Percentiles rank a stretch among this genome's conserved stretches.
These are phyloP conservation scores for Eunapius fragilis DNA, from an alignment of 37 sponge, comb jelly and placozoan species.

Conservation along the genomic window DNA sequence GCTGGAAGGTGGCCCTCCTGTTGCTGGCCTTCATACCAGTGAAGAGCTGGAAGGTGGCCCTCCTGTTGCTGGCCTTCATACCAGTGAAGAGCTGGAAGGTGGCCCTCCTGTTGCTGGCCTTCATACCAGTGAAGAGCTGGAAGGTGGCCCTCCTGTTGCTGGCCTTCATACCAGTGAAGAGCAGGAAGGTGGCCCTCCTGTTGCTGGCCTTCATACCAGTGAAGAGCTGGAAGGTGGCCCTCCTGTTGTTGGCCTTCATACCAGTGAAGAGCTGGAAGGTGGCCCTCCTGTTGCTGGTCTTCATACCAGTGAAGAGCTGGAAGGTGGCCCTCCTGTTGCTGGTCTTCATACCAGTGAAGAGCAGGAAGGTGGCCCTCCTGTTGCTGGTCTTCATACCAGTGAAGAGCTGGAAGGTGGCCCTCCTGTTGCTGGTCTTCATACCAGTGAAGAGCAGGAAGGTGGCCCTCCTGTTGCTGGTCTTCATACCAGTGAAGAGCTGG, in stretches of 20 bases:
- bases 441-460: conserved; percentile 56
- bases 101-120: conserved; percentile 59
- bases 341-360: conserved; percentile 48
- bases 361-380: conserved; percentile 61
- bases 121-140: conserved; percentile 55
- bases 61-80: conserved; percentile 60
- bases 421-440: conserved; percentile 62
- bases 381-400: conserved; percentile 59
- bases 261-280: conserved; percentile 58
- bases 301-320: conserved; percentile 55
- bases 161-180: conserved; percentile 46
- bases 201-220: conserved; percentile 57
- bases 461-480: conserved; percentile 61
- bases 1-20: conserved; percentile 62
- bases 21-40: conserved; percentile 57
- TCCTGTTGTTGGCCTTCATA: conserved; percentile 59
- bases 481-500: conserved; percentile 55
- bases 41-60: conserved; percentile 56
- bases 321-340: conserved; percentile 68
- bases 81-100: conserved; percentile 58
- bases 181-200: conserved; percentile 61
- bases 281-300: conserved; percentile 61
- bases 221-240: conserved; percentile 56
- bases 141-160: conserved; percentile 68
- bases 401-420: conserved; percentile 56